Evolutionary conservation across 2,888 invertebrate genomes (phyloP).

Genomic region (Gymnoscelis rufifasciata): DNA sequence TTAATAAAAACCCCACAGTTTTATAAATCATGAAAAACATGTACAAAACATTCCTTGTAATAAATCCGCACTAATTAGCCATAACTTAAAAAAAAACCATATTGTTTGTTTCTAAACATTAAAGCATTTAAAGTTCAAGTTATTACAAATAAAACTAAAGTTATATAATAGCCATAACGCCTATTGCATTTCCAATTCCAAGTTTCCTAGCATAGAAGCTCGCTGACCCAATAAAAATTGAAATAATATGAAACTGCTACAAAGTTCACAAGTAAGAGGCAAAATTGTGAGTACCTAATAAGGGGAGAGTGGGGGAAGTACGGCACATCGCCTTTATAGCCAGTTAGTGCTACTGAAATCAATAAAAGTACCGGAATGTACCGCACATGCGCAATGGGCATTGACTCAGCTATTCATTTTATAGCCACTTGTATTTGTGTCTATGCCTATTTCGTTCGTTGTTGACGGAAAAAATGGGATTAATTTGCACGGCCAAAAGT

Average conservation of each 20-base stretch:
- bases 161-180: too few relatives aligned
- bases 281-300: constrained; percentile 74
- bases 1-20: too few relatives aligned
- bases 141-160: too few relatives aligned
- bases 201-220: neutral
- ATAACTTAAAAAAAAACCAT: too few relatives aligned
- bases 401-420: constrained; percentile 77
- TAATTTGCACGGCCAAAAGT: constrained; percentile 58
- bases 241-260: constrained; percentile 36
- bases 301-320: constrained; percentile 69
- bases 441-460: constrained; percentile 72
- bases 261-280: constrained; percentile 70
- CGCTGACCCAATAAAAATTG: constrained; percentile 26
- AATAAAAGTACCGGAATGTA: constrained; percentile 82
- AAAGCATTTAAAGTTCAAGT: too few relatives aligned
- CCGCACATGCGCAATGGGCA: constrained; percentile 76
- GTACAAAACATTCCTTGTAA: too few relatives aligned
- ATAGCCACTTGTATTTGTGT: constrained; percentile 78
- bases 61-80: too few relatives aligned
- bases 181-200: too few relatives aligned
- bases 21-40: too few relatives aligned
- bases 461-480: constrained; percentile 65
- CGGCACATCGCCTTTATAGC: constrained; percentile 76
- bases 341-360: constrained; percentile 85
- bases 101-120: too few relatives aligned